Evolutionary conservation across 2,888 invertebrate species (phyloP).

Genomic region (Aspidiotus destructor): DNA sequence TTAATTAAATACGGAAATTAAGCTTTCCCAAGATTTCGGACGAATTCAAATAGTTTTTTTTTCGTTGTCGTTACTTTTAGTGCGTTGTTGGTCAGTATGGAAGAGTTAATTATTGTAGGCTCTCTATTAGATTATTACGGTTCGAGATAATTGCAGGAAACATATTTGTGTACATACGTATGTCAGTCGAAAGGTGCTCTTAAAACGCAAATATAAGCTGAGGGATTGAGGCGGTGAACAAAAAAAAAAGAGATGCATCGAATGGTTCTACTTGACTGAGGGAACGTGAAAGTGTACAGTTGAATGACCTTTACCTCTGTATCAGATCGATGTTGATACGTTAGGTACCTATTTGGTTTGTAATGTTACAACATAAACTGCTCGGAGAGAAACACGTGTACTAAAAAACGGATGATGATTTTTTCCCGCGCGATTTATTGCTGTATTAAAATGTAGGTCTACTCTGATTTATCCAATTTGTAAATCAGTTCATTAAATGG

Average conservation of each 20-base stretch:
- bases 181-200: slow-evolving; percentile 5
- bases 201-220: background rate
- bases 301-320: slow-evolving; percentile 19
- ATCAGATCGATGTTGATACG: slow-evolving; percentile 19
- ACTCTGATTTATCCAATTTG: too few relatives aligned
- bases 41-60: background rate
- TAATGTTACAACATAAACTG: too few relatives aligned
- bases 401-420: too few relatives aligned
- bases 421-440: too few relatives aligned
- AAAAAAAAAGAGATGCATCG: slow-evolving; percentile 11
- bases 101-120: slow-evolving; percentile 15
- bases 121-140: slow-evolving; percentile 18
- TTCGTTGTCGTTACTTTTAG: background rate
- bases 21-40: slow-evolving; percentile 7
- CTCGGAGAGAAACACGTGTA: too few relatives aligned
- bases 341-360: too few relatives aligned
- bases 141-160: slow-evolving; percentile 28
- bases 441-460: too few relatives aligned
- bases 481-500: too few relatives aligned
- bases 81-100: background rate
- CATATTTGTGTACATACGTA: slow-evolving; percentile 9
- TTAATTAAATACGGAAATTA: slow-evolving; percentile 7
- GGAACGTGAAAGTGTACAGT: slow-evolving; percentile 13
- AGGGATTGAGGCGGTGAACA: background rate
- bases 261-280: slow-evolving; percentile 7